These are phyloP conservation scores for Cettia cetti DNA, from an alignment of 2,113 vertebrate genomes.

Conservation along the genomic window DNA sequence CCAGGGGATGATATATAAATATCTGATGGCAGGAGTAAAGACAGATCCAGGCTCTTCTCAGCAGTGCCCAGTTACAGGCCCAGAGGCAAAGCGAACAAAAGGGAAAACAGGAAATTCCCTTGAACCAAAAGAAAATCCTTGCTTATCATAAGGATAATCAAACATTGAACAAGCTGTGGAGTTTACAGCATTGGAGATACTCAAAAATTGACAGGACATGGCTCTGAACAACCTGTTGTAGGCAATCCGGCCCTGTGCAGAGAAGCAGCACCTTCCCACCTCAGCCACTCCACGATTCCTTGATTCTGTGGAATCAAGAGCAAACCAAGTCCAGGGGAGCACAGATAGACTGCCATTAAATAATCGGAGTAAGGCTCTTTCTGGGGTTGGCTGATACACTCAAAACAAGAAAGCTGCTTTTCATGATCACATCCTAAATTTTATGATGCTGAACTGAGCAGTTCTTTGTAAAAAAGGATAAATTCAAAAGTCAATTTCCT, in stretches of 20 bases:
- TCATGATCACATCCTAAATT: not conserved
- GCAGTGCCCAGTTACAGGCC: not conserved
- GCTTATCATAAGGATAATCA: not conserved
- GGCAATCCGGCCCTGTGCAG: rapidly evolving
- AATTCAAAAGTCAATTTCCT: slow-evolving; percentile 3
- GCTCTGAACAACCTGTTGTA: not conserved
- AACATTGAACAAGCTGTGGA: not conserved
- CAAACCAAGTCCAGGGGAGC: not conserved
- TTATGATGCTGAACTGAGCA: not conserved
- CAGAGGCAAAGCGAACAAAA: not conserved
- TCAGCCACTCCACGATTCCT: not conserved
- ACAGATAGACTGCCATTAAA: not conserved
- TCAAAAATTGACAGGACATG: rapidly evolving
- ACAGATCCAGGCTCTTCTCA: not conserved
- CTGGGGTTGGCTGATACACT: rapidly evolving
- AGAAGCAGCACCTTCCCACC: not conserved
- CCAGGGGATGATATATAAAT: not conserved
- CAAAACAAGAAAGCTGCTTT: not conserved
- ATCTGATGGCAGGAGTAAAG: not conserved
- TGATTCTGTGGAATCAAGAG: not conserved
- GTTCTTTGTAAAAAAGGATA: not conserved
- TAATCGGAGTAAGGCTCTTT: not conserved
- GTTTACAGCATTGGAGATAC: not conserved
- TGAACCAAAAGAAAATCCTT: not conserved
- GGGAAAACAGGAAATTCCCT: not conserved